Percentiles rank a stretch among this genome's conserved stretches.
phyloP scores from a whole-genome alignment of 2,113 vertebrate genomes.

The Strigops habroptila region DNA sequence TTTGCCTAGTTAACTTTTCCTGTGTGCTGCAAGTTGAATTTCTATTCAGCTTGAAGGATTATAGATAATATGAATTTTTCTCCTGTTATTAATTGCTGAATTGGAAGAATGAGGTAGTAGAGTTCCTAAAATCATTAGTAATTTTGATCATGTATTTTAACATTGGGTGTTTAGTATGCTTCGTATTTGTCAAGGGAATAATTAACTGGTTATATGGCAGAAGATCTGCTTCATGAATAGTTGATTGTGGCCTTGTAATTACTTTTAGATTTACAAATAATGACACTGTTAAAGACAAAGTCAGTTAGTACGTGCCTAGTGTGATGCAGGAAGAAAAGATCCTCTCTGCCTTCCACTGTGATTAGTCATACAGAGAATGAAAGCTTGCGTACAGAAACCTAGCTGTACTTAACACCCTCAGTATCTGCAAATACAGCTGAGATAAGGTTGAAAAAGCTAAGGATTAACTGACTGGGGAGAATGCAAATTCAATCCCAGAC shows the following conservation, averaged over 20 bases:
- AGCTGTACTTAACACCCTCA: neutral
- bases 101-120: neutral
- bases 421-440: neutral
- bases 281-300: neutral
- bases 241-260: neutral
- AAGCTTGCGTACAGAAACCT: neutral
- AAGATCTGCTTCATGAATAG: neutral
- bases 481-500: neutral
- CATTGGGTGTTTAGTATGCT: neutral
- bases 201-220: neutral
- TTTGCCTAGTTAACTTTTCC: neutral
- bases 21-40: neutral
- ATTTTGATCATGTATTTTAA: neutral
- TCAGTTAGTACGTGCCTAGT: neutral
- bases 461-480: neutral
- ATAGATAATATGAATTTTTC: neutral
- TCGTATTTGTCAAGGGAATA: neutral
- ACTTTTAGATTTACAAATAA: neutral
- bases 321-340: neutral
- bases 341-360: neutral
- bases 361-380: neutral
- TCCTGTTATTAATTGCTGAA: neutral
- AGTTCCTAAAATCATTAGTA: neutral
- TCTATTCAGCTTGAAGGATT: neutral
- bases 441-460: neutral